These are phyloP conservation scores for Trematomus bernacchii DNA, from an alignment of 2,797 vertebrate genomes.

Conservation along the genomic window DNA sequence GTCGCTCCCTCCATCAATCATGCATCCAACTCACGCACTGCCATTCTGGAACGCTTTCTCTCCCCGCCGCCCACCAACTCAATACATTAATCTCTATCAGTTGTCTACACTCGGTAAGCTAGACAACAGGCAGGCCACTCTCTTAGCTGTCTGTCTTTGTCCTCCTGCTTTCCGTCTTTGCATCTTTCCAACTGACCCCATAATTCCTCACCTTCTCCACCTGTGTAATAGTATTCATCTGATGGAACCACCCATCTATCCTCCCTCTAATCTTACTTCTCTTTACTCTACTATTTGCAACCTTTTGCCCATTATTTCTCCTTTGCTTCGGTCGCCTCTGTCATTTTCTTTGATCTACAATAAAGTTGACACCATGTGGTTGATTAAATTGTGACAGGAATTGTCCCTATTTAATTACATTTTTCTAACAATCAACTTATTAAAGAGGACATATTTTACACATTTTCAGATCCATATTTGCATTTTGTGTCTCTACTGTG, in stretches of 20 bases:
- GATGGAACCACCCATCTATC: slow-evolving; percentile 36
- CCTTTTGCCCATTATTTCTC: slow-evolving; percentile 10
- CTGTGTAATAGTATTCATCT: slow-evolving; percentile 59
- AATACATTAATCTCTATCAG: slow-evolving; percentile 82
- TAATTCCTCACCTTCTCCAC: slow-evolving; percentile 50
- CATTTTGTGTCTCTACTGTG: no score
- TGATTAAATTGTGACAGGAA: no score
- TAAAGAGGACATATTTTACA: no score
- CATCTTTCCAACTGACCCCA: slow-evolving; percentile 43
- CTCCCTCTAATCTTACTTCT: slow-evolving; percentile 53
- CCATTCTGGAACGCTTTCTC: slow-evolving; percentile 61
- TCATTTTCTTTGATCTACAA: slow-evolving; percentile 20
- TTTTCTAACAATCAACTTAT: no score
- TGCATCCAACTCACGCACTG: slow-evolving; percentile 64
- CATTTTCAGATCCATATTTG: no score
- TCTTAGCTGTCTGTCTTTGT: slow-evolving; percentile 54
- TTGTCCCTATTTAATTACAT: no score
- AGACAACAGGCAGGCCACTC: slow-evolving; percentile 61
- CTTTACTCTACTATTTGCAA: slow-evolving; percentile 44
- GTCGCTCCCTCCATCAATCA: slow-evolving; percentile 74
- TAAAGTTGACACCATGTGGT: no score
- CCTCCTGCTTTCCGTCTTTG: slow-evolving; percentile 43
- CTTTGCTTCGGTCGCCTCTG: slow-evolving; percentile 4
- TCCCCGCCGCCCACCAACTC: slow-evolving; percentile 64
- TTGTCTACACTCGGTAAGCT: slow-evolving; percentile 67